Evolutionary conservation across 2,888 invertebrate species (phyloP), one percentile per base, ranked within the genome.

Genomic region (Hecatera dysodea): DNA sequence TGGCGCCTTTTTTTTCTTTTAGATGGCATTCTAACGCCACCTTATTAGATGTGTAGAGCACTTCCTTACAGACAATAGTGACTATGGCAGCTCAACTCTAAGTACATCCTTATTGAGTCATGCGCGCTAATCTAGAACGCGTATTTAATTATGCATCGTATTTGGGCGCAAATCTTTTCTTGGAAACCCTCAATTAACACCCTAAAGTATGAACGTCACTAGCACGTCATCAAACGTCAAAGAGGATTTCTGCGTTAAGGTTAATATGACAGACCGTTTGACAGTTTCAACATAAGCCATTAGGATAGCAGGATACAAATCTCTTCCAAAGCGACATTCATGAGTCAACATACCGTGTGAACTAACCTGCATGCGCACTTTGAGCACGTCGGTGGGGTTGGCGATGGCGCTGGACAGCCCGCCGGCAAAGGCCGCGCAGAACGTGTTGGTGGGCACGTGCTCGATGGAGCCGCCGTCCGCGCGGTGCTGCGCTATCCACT

Each of bases 351-450:
- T 74, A 75, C 68, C 46, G 19, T 50, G 19, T 12, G 0, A 46
- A 67, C 77, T 80, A 29, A 98, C 97, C 97, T 99, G 99, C 98
- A 99, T 98, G 75, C 99, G 97, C 79, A 99, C 99, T 97, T 99
- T 99, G 44, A 99, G 96, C 57, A 99, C 99, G 95, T 99, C 99
- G 0, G 99, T 99, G 19, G 99, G 99, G 96, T 99, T 99, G 65
- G 99, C 99, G 86, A 99, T 98, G n/a, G 99, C 98, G 89, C 98
- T 98, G 63, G 99, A 98, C 46, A 99, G 96, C n/a, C 98, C 98
- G 17, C 99, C 98, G 29, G 98, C 98, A 87, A 97, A 94, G 62
- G 98, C 97, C 36, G 98, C 99, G 94, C 99, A 99, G 77, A 97
- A 94, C 27, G 99, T 97, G 95, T 98, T 97, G 15, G 97, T 96